Conservation (phyloP, 2,797 vertebrate genomes). For the Serranus cabrilla region DNA sequence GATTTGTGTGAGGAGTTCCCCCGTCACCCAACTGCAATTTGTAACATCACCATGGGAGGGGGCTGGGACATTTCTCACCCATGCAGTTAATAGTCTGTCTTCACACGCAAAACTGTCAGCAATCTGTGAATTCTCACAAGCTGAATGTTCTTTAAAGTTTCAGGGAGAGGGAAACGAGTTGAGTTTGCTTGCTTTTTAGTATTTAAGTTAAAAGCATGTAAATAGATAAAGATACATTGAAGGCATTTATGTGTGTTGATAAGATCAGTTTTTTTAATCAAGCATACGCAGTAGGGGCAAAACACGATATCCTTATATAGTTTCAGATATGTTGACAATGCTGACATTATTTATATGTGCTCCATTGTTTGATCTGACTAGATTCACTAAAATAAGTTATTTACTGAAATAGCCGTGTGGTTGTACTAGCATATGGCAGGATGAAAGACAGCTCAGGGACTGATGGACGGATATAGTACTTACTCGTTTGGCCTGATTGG, state of each 20-base stretch:
- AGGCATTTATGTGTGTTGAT: not conserved
- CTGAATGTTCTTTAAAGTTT: constrained; percentile 20
- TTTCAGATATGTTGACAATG: not conserved
- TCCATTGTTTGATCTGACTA: too few species aligned
- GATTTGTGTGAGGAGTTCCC: constrained; percentile 41
- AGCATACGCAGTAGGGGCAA: not conserved
- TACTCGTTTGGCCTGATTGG: constrained; percentile 92
- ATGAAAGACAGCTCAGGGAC: not conserved
- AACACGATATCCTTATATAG: not conserved
- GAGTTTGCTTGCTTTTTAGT: not conserved
- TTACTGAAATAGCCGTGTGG: not conserved
- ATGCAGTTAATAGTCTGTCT: constrained; percentile 30
- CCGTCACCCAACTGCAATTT: constrained; percentile 57
- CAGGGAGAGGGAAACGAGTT: not conserved
- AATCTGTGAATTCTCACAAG: constrained; percentile 35
- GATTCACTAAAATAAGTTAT: not conserved
- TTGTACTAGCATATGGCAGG: not conserved
- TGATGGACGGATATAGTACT: constrained; percentile 45
- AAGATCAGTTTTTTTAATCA: not conserved
- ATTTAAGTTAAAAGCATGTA: not conserved
- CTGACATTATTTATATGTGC: not conserved
- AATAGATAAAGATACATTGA: not conserved
- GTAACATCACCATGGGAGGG: constrained; percentile 60
- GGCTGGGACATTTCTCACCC: constrained; percentile 69
- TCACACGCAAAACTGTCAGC: constrained; percentile 35